Conservation (phyloP, 2,113 vertebrate genomes). For the Apodemus speciosus region DNA sequence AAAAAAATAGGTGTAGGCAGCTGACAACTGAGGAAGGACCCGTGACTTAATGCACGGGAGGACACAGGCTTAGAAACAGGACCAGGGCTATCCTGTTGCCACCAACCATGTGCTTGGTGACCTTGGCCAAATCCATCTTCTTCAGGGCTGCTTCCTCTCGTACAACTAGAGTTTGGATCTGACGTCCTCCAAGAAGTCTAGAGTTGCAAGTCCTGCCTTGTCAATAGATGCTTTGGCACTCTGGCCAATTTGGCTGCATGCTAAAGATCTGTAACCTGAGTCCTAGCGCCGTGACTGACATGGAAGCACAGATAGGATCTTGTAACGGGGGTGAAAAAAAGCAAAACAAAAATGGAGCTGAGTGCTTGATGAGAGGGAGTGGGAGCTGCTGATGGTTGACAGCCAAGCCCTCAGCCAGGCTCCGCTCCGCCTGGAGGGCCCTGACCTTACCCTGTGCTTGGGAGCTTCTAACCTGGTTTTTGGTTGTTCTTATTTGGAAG, state of each 20-base stretch:
- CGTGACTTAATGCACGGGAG: background rate
- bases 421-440: fast-evolving
- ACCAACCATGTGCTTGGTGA: fast-evolving
- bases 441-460: too few species aligned
- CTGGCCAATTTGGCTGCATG: background rate
- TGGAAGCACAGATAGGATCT: constrained; percentile 4
- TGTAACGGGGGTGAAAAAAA: background rate
- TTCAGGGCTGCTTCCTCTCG: background rate
- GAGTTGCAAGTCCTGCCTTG: background rate
- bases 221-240: background rate
- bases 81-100: background rate
- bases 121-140: constrained; percentile 1
- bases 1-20: background rate
- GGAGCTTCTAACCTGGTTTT: background rate
- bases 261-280: background rate
- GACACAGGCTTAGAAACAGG: background rate
- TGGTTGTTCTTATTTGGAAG: background rate
- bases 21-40: background rate
- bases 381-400: fast-evolving
- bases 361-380: background rate
- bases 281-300: background rate
- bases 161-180: background rate
- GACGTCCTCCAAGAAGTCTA: background rate
- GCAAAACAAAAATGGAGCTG: background rate
- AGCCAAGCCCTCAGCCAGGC: background rate